Evolutionary conservation across 2,113 vertebrate species (phyloP).

Genomic region (cattle (Bos taurus)): DNA sequence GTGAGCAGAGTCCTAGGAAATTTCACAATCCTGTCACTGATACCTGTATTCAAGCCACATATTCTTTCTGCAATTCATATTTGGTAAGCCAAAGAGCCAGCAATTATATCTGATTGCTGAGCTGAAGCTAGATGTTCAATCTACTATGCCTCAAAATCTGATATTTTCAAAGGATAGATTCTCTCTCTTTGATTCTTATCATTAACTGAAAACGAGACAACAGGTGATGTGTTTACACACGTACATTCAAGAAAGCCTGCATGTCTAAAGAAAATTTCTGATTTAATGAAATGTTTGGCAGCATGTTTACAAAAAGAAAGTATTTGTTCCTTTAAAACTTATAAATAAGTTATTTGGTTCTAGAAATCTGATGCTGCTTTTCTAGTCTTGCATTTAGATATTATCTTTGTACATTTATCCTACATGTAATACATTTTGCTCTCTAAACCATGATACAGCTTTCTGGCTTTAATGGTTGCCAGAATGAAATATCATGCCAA

Average conservation of each 20-base stretch:
- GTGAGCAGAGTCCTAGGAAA: not conserved
- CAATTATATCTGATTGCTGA: not conserved
- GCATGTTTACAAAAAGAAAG: not conserved
- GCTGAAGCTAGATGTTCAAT: not conserved
- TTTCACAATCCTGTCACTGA: not conserved
- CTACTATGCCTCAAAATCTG: not conserved
- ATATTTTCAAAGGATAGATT: not conserved
- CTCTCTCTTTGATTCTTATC: not conserved
- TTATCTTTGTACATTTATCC: not conserved
- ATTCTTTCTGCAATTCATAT: not conserved
- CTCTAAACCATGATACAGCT: not conserved
- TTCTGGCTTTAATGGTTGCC: not conserved
- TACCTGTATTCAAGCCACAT: not conserved
- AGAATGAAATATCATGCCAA: not conserved
- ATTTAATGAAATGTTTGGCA: not conserved
- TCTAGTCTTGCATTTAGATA: not conserved
- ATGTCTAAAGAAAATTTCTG: not conserved
- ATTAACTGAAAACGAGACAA: not conserved
- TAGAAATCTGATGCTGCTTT: not conserved
- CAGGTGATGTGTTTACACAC: not conserved
- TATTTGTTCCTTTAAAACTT: not conserved
- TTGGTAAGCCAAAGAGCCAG: not conserved
- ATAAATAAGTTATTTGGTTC: not conserved
- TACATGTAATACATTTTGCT: not conserved
- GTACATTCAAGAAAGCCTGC: not conserved